Base-by-base conservation (phyloP, 2,888 invertebrate genomes). In the Spialia ferax region DNA sequence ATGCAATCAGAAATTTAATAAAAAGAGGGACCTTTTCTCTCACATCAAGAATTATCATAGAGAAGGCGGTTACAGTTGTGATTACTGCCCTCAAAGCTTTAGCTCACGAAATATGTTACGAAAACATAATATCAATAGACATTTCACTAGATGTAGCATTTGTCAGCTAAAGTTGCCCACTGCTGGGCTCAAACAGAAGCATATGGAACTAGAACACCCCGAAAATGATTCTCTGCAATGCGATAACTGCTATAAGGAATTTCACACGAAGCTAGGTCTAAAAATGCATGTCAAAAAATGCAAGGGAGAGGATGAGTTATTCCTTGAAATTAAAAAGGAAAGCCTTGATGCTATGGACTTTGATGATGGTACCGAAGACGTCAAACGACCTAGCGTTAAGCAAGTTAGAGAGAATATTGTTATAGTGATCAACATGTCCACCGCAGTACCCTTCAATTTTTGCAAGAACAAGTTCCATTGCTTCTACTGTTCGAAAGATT, bases 401-500 rank as follows among this genome's bases (percentile, higher is more conserved):
- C 91, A 89, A 70, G 87, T 93, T 0, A 73, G 92, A 1, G 87
- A 91, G 65, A 93, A 93, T 62, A 89, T 93, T 13, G 87, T 91
- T 0, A 88, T 79, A 10, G 87, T 93, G 0, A 85, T 93, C 1
- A 93, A 91, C 45, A 93, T 93, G 92, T 93, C 93, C 0, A 93
- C 93, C 0, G 93, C 93, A 0, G 84, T 93, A 76, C 93, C 93
- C 4, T 93, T 93, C 69, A 93, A 90, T 71, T 93, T 93, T 69
- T 91, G 87, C 73, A 91, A 92, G 69, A 93, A 93, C 70, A 93
- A 90, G 69, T 93, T 92, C 55, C 93, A 93, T 38, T 93, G 93
- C 57, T 93, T 93, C 70, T 93, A 89, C 69, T 93, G 93, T 57
- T 90, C 91, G 0, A 90, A 91, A 82, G 91, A 92, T 63, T 93